Evolutionary conservation across 2,113 vertebrate species (phyloP).

Genomic region (Scatophagus argus): DNA sequence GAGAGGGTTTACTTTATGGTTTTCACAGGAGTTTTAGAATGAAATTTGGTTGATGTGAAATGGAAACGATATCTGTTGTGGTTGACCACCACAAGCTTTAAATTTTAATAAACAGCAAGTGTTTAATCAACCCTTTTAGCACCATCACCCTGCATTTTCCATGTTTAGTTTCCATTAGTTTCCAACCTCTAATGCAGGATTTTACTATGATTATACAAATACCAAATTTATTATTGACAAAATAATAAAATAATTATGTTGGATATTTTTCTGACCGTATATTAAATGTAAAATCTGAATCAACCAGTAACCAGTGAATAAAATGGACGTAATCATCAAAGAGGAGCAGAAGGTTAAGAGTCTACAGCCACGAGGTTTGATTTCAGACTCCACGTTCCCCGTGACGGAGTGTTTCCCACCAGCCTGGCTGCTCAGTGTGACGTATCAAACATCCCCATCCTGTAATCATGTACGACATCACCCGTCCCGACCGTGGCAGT

Average conservation of each 20-base stretch:
- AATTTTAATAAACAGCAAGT: neutral
- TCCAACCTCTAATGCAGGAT: too few species aligned
- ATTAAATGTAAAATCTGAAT: neutral
- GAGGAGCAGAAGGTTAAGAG: neutral
- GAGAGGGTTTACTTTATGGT: slow-evolving; percentile 48
- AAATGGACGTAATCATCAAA: neutral
- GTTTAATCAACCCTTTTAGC: neutral
- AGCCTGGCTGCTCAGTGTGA: neutral
- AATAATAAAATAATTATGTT: neutral
- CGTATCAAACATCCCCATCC: neutral
- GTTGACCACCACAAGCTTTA: neutral
- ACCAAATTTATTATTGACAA: neutral
- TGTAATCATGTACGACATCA: slow-evolving; percentile 20
- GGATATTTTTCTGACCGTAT: neutral
- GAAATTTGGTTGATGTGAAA: slow-evolving; percentile 4
- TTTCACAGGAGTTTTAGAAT: slow-evolving; percentile 47
- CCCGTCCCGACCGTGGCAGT: slow-evolving; percentile 8
- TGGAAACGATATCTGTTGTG: slow-evolving; percentile 24
- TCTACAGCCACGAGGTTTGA: too few species aligned
- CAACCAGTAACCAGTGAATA: neutral
- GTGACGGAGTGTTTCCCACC: neutral
- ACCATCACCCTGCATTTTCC: neutral
- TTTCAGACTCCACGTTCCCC: too few species aligned
- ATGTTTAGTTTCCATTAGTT: too few species aligned
- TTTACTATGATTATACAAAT: neutral